Evolutionary conservation across 2,113 vertebrate species (phyloP), one percentile per base, ranked within the genome.

Genomic region (Colaptes auratus): DNA sequence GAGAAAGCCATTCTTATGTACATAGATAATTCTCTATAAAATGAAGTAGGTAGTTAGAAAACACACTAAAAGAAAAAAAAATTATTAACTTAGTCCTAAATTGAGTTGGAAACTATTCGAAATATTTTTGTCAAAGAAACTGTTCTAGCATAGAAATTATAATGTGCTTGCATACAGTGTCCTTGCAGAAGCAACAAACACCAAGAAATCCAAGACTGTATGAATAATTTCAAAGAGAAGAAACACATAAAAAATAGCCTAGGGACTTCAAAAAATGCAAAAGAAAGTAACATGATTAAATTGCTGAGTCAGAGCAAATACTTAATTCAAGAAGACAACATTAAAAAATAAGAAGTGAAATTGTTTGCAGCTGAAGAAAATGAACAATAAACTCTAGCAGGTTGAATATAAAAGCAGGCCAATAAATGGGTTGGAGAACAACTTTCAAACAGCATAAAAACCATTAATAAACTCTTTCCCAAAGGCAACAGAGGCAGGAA

Each of bases 281-380:
- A 88, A 88, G 24, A 86, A 83, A 63, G 20, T 83, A 14, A 12
- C 3, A 11, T 42, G 25, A 55, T 81, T 71, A 90, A 94, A 86
- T 73, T 92, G 69, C 77, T 71, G 81, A 93, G 60, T 90, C 73
- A 80, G 33, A 55, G 36, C 88, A 95, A 90, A 35, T n/a, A 65
- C 27, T 89, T 72, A 66, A 70, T 88, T 83, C n/a, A 60, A 73
- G 23, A 93, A 88, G 15, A n/a, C 7, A 39, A 58, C 0, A 0
- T 83, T 74, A 39, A 69, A 70, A 71, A 80, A 39, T 69, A 70
- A 71, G 80, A 58, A 88, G 28, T 44, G 39, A 80, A 80, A 63
- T 53, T 72, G 5, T 65, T 18, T 72, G 50, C 44, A 91, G 46
- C 17, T 35, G n/a, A 81, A 69, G 56, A 74, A 92, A 92, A 88